Evolutionary conservation across 2,113 vertebrate species (phyloP).

Genomic region (Rhipidura dahli): DNA sequence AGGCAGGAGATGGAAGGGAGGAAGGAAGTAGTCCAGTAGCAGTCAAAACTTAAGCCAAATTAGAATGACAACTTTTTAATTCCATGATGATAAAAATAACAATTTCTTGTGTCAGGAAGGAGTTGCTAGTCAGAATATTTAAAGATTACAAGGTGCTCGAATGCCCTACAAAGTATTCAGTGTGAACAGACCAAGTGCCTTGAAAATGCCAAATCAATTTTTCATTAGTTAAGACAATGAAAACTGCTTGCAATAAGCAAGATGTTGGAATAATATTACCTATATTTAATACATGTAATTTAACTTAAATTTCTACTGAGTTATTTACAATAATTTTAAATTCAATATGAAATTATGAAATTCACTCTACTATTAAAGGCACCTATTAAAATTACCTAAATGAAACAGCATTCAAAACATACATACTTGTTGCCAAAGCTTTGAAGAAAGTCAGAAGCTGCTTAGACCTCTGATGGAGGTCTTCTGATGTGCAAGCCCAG

Average conservation of each 20-base stretch:
- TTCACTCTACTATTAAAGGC: background rate
- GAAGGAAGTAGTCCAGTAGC: background rate
- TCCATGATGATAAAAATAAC: background rate
- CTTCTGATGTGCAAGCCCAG: background rate
- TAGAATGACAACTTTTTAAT: background rate
- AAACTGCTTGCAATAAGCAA: background rate
- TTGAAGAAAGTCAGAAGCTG: background rate
- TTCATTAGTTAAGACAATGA: background rate
- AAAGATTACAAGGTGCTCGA: background rate
- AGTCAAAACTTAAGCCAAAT: background rate
- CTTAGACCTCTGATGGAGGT: constrained; percentile 15
- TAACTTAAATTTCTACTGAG: background rate
- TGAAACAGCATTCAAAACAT: background rate
- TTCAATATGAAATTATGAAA: background rate
- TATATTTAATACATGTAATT: background rate
- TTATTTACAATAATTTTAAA: background rate
- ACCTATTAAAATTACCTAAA: background rate
- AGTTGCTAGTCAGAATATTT: background rate
- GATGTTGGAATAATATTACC: background rate
- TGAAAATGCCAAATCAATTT: background rate
- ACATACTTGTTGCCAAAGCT: background rate
- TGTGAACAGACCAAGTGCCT: background rate
- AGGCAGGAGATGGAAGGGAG: background rate
- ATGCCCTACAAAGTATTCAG: background rate
- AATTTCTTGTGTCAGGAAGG: background rate